A percentile compares a stretch with the other conserved stretches of the same genome.
Evolutionary conservation across 2,113 vertebrate genomes (phyloP).

Genomic region (Dromas ardeola): DNA sequence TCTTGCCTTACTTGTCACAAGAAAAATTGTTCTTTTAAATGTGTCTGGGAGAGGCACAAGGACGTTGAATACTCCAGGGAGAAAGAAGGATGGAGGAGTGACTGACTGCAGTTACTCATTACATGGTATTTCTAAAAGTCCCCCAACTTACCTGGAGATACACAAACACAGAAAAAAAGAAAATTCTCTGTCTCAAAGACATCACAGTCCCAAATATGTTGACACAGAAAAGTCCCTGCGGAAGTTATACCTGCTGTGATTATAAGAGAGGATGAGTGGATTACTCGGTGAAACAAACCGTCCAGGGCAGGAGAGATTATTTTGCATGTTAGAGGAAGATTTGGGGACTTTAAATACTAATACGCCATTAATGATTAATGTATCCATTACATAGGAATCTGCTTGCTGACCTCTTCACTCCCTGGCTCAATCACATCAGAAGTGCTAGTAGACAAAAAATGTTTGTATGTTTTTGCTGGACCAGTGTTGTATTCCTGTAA

Average conservation of each 20-base stretch:
- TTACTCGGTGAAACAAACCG: neutral
- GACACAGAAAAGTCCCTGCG: neutral
- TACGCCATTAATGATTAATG: neutral
- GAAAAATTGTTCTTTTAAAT: conserved; percentile 64
- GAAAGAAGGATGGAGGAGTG: conserved; percentile 26
- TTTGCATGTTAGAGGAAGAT: neutral
- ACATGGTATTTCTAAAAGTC: neutral
- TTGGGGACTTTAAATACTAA: neutral
- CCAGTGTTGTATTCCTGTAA: neutral
- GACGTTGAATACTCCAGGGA: conserved; percentile 32
- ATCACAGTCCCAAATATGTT: neutral
- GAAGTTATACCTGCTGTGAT: conserved; percentile 16
- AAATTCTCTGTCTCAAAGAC: neutral
- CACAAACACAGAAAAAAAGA: neutral
- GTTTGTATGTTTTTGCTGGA: neutral
- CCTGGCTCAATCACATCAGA: neutral
- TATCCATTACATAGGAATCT: neutral
- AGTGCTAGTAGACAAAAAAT: neutral
- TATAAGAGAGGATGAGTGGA: neutral
- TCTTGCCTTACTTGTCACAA: conserved; percentile 50
- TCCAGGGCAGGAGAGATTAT: neutral
- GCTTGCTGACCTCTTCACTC: neutral
- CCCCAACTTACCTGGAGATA: neutral
- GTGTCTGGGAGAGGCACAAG: conserved; percentile 43
- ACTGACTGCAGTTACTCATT: conserved; percentile 7